These are phyloP conservation scores for Microtus ochrogaster DNA, from an alignment of 2,113 vertebrate species.

Conservation along the genomic window DNA sequence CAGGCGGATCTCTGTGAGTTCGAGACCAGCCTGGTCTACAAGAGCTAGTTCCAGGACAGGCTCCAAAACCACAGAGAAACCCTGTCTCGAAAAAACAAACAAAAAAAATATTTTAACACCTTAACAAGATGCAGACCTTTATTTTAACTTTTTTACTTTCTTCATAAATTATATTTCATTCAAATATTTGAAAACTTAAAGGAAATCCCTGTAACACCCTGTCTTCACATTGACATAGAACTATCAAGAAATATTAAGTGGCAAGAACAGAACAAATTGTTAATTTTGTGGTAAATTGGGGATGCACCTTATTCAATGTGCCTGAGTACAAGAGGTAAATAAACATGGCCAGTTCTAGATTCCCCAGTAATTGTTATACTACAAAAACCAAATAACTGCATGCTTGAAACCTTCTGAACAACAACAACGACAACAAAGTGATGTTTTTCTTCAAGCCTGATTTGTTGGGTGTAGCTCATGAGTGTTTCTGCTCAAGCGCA, in stretches of 20 bases:
- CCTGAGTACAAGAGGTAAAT: neutral
- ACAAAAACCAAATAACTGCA: constrained; percentile 12
- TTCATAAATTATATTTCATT: neutral
- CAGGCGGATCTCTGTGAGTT: too few relatives aligned
- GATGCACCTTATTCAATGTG: neutral
- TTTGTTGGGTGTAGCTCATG: constrained; percentile 33
- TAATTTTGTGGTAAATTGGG: neutral
- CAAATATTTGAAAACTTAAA: constrained; percentile 9
- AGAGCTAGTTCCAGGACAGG: too few relatives aligned
- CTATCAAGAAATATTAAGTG: neutral
- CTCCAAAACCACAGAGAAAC: too few relatives aligned
- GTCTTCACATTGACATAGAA: neutral
- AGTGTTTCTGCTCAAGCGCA: neutral
- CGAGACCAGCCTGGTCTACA: too few relatives aligned
- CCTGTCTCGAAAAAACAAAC: too few relatives aligned
- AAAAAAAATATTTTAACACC: neutral
- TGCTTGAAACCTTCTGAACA: constrained; percentile 12
- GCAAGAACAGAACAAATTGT: neutral
- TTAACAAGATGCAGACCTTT: neutral
- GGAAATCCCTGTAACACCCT: neutral
- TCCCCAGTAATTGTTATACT: neutral
- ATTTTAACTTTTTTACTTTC: neutral
- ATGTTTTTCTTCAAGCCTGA: neutral
- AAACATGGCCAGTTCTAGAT: neutral
- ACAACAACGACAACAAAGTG: neutral